A percentile compares a stretch with the other conserved stretches of the same genome.
Evolutionary conservation across 2,888 invertebrate genomes (phyloP).

Genomic region (Agriotes lineatus): DNA sequence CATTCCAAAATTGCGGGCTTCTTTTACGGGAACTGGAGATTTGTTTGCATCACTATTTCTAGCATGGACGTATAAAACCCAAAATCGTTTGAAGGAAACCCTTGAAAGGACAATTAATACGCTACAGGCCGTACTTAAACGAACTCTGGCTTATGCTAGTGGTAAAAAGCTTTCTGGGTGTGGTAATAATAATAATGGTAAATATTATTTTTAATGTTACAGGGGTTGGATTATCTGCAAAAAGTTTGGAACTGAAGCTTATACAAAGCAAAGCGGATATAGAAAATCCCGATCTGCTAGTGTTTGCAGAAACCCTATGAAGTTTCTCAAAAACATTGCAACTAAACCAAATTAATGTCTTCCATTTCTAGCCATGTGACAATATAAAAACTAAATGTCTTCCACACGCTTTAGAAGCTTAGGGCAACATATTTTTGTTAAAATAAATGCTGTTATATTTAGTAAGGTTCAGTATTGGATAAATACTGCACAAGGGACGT

Average conservation of each 20-base stretch:
- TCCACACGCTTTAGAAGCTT: too few relatives aligned
- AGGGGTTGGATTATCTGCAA: slow-evolving; percentile 63
- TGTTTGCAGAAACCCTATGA: not conserved
- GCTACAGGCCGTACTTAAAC: slow-evolving; percentile 83
- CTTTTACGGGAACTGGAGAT: slow-evolving; percentile 95
- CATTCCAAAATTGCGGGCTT: slow-evolving; percentile 82
- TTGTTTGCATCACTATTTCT: slow-evolving; percentile 92
- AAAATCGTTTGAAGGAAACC: slow-evolving; percentile 75
- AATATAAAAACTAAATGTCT: not conserved
- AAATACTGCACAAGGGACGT: too few relatives aligned
- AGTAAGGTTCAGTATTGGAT: not conserved
- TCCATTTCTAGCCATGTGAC: not conserved
- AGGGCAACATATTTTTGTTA: not conserved
- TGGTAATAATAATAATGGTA: too few relatives aligned
- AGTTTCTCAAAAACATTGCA: not conserved
- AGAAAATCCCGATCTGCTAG: slow-evolving; percentile 72
- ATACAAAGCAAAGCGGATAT: slow-evolving; percentile 87
- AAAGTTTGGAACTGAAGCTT: slow-evolving; percentile 79
- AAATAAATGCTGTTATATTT: too few relatives aligned
- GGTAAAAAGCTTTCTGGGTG: slow-evolving; percentile 12
- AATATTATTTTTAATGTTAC: slow-evolving; percentile 25
- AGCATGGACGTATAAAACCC: slow-evolving; percentile 82
- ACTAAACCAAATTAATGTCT: not conserved
- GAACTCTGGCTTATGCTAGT: slow-evolving; percentile 76
- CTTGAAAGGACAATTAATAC: slow-evolving; percentile 88